phyloP scores from a whole-genome alignment of 2,113 vertebrate genomes.

The Pardalotus punctatus region DNA sequence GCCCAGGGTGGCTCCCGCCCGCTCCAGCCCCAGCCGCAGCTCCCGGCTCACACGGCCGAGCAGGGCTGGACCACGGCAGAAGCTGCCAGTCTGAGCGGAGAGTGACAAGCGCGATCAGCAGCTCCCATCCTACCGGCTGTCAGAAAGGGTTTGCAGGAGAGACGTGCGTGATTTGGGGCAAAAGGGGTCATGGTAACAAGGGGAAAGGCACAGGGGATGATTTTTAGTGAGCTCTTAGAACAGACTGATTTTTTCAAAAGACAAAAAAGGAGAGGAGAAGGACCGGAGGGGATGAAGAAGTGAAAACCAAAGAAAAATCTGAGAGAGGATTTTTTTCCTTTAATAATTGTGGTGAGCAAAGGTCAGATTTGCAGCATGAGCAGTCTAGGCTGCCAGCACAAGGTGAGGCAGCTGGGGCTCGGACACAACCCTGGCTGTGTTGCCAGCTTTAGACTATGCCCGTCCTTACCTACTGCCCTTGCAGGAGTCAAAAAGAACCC shows the following conservation, averaged over 20 bases:
- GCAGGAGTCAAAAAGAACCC: not conserved
- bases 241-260: not conserved
- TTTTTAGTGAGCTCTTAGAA: not conserved
- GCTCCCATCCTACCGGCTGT: rapidly evolving
- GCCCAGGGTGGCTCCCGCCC: rapidly evolving
- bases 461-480: rapidly evolving
- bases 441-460: not conserved
- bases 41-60: rapidly evolving
- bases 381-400: not conserved
- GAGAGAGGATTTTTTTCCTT: not conserved
- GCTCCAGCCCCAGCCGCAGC: not conserved
- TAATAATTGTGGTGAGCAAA: not conserved
- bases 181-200: not conserved
- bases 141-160: not conserved
- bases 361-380: not conserved
- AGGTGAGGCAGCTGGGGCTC: not conserved
- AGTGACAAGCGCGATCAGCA: rapidly evolving
- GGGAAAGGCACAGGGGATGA: not conserved
- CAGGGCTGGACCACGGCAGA: not conserved
- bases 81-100: not conserved
- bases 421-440: not conserved
- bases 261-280: not conserved
- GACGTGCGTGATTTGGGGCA: not conserved
- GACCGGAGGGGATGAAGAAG: not conserved
- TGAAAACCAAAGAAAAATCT: not conserved